phyloP scores from a whole-genome alignment of 2,888 invertebrate genomes.

The Drosophila pullipes region DNA sequence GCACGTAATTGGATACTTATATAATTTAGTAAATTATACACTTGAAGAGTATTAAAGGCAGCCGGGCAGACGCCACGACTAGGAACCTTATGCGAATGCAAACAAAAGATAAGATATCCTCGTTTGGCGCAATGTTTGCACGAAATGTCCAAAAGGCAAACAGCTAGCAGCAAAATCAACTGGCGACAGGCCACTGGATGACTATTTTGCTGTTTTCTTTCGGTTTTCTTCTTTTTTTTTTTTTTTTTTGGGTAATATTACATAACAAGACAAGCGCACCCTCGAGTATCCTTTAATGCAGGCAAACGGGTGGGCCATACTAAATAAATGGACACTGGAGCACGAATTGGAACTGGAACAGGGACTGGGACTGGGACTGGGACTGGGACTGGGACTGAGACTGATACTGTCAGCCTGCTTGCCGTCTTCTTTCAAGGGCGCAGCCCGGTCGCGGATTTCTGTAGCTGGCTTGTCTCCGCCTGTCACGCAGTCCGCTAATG shows the following conservation, averaged over 20 bases:
- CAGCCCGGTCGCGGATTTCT: constrained; percentile 35
- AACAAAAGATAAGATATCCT: constrained; percentile 83
- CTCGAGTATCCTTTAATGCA: constrained; percentile 68
- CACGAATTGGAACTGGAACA: constrained; percentile 3
- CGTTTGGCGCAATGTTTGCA: constrained; percentile 67
- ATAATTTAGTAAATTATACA: constrained; percentile 80
- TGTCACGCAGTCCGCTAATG: constrained; percentile 77
- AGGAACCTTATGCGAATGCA: constrained; percentile 75
- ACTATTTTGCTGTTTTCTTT: constrained; percentile 19
- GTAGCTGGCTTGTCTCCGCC: constrained; percentile 36
- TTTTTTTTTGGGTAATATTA: constrained; percentile 66
- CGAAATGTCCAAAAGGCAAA: constrained; percentile 72
- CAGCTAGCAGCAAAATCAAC: constrained; percentile 58
- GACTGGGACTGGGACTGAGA: not conserved
- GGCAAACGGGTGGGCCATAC: constrained; percentile 22
- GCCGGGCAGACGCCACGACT: constrained; percentile 55
- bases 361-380: not conserved
- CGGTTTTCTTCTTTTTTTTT: not conserved
- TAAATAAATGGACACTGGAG: constrained; percentile 4
- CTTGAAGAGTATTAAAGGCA: constrained; percentile 79
- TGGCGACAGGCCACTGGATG: constrained; percentile 37
- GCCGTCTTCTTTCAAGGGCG: constrained; percentile 37
- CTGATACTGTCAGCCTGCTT: constrained; percentile 7
- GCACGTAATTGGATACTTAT: constrained; percentile 77
- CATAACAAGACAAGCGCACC: constrained; percentile 66